phyloP scores from a whole-genome alignment of 2,113 vertebrate genomes.

The Xiphophorus maculatus region DNA sequence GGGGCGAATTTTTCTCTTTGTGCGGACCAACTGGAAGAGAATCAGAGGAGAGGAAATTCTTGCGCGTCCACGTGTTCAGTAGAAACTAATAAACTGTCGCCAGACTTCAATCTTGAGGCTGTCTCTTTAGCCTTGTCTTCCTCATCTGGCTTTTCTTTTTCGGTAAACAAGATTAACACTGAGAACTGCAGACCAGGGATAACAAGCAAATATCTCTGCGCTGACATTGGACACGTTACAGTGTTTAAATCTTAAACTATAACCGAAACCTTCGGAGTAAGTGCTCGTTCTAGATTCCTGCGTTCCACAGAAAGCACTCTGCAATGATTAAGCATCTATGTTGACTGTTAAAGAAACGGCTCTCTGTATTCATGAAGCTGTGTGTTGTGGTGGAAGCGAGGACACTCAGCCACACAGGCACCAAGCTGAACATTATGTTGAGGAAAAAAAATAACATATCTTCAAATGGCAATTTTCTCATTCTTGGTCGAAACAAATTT shows the following conservation, averaged over 20 bases:
- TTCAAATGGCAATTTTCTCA: not conserved
- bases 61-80: not conserved
- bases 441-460: not conserved
- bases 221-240: not conserved
- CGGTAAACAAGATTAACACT: not conserved
- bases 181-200: not conserved
- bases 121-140: not conserved
- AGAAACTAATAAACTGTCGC: not conserved
- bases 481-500: not conserved
- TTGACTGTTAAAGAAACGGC: not conserved
- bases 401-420: not conserved
- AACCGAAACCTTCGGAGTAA: not conserved
- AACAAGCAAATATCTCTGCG: not conserved
- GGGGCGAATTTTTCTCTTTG: constrained; percentile 21
- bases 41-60: not conserved
- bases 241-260: not conserved
- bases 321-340: not conserved
- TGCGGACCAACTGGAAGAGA: not conserved
- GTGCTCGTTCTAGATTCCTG: not conserved
- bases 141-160: not conserved
- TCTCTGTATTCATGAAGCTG: not conserved
- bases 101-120: not conserved
- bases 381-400: not conserved
- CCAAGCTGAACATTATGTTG: not conserved
- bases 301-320: not conserved